phyloP scores from a whole-genome alignment of 2,888 invertebrate species.

The Anthrax anthrax region DNA sequence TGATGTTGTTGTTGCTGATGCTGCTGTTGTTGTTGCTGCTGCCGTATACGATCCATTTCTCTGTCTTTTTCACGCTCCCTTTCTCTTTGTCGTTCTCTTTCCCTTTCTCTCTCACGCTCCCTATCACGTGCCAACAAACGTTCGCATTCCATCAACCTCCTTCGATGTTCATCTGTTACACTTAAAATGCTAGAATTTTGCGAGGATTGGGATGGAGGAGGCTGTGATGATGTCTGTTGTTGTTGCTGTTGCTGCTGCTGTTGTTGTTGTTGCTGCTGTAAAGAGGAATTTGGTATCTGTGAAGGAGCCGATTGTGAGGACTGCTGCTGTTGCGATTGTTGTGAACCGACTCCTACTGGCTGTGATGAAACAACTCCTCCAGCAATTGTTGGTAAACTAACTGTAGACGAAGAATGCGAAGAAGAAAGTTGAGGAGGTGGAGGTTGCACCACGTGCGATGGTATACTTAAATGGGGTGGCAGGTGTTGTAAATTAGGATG shows the following conservation, averaged over 20 bases:
- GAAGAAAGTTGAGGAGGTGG: conserved; percentile 7
- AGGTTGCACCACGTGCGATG: conserved; percentile 9
- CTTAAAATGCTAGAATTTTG: conserved; percentile 7
- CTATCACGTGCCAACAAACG: conserved; percentile 8
- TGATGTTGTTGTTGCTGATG: conserved; percentile 17
- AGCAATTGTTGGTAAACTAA: conserved; percentile 7
- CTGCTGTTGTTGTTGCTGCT: conserved; percentile 17
- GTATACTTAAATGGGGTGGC: conserved; percentile 7
- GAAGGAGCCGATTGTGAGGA: neutral
- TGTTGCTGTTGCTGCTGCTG: neutral
- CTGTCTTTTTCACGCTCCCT: conserved; percentile 10
- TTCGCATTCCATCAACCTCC: conserved; percentile 12
- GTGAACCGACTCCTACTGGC: conserved; percentile 2
- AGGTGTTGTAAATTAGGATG: conserved; percentile 7
- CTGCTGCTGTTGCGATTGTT: neutral
- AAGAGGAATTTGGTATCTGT: neutral
- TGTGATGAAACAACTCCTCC: conserved; percentile 3
- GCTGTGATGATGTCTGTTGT: neutral
- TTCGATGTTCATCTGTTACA: conserved; percentile 10
- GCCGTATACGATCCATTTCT: conserved; percentile 9
- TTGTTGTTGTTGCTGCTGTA: neutral
- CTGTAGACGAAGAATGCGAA: conserved; percentile 6
- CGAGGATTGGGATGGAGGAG: conserved; percentile 3
- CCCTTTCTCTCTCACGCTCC: conserved; percentile 1
- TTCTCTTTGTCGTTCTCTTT: conserved; percentile 3